phyloP scores from a whole-genome alignment of 1,140 invertebrate species.

The Campoletis sonorensis region DNA sequence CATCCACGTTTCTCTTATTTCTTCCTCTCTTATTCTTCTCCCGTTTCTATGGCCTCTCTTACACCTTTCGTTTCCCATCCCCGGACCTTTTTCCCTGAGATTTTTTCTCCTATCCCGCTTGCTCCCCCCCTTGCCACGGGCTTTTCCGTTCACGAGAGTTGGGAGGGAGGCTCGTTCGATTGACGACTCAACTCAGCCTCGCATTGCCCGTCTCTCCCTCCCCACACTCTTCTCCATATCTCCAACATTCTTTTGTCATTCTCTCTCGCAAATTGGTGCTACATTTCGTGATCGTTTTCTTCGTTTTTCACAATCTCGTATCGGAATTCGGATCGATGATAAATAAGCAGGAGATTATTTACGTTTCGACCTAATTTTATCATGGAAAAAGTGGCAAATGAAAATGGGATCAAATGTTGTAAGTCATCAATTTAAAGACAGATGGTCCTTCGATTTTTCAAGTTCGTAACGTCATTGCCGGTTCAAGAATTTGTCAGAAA shows the following conservation, averaged over 20 bases:
- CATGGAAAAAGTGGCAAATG: too few relatives aligned
- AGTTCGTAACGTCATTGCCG: too few relatives aligned
- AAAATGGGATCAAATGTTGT: too few relatives aligned
- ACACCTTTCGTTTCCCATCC: slow-evolving; percentile 9
- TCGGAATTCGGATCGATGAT: too few relatives aligned
- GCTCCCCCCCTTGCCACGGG: neutral
- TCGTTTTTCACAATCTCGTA: too few relatives aligned
- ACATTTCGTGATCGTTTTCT: too few relatives aligned
- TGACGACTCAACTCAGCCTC: slow-evolving; percentile 21
- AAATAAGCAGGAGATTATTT: too few relatives aligned
- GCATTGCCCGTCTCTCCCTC: neutral
- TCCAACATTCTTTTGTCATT: neutral
- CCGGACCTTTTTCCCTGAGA: neutral
- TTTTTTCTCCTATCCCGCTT: neutral
- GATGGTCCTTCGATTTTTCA: too few relatives aligned
- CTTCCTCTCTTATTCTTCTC: neutral
- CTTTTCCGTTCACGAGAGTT: too few relatives aligned
- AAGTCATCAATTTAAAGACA: too few relatives aligned
- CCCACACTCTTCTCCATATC: neutral
- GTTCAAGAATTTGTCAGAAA: neutral
- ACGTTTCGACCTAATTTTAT: too few relatives aligned
- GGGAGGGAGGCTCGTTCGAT: slow-evolving; percentile 2
- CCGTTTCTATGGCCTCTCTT: neutral
- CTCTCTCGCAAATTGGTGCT: too few relatives aligned
- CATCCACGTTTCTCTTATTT: neutral